A percentile compares a stretch with the other conserved stretches of the same genome.
These are phyloP conservation scores for Otis tarda DNA, from an alignment of 2,113 vertebrate species.

Conservation along the genomic window DNA sequence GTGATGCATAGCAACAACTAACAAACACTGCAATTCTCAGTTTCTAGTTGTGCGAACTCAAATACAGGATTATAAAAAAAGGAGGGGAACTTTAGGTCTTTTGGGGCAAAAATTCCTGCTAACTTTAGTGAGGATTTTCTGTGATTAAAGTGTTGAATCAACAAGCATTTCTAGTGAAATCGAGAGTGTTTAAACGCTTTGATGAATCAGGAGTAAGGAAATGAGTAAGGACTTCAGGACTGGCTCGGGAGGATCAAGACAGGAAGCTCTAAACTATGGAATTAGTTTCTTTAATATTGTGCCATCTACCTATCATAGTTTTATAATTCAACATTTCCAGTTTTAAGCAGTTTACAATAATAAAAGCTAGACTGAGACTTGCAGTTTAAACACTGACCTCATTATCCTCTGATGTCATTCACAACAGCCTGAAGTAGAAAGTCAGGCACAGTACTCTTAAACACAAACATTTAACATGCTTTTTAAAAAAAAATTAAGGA, in stretches of 20 bases:
- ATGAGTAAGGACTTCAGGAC: slow-evolving; percentile 27
- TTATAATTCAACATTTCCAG: slow-evolving; percentile 36
- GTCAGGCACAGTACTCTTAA: background rate
- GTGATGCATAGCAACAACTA: background rate
- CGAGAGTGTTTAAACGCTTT: background rate
- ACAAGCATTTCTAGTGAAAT: background rate
- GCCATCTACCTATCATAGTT: background rate
- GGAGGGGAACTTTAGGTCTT: background rate
- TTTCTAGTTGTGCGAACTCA: background rate
- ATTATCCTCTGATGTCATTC: background rate
- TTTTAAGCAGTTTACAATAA: background rate
- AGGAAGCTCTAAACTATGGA: background rate
- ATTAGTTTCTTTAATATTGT: slow-evolving; percentile 34
- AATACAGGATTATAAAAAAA: background rate
- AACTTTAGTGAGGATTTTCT: background rate
- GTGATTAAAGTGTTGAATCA: background rate
- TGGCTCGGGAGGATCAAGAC: background rate
- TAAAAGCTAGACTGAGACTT: background rate
- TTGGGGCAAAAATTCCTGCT: background rate
- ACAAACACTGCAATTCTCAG: background rate
- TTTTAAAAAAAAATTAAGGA: background rate
- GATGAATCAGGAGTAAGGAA: slow-evolving; percentile 47
- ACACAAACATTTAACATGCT: background rate
- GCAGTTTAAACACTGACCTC: background rate
- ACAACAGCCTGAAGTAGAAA: background rate